Evolutionary conservation across 2,113 vertebrate species (phyloP).

Genomic region (Coreoperca whiteheadi): DNA sequence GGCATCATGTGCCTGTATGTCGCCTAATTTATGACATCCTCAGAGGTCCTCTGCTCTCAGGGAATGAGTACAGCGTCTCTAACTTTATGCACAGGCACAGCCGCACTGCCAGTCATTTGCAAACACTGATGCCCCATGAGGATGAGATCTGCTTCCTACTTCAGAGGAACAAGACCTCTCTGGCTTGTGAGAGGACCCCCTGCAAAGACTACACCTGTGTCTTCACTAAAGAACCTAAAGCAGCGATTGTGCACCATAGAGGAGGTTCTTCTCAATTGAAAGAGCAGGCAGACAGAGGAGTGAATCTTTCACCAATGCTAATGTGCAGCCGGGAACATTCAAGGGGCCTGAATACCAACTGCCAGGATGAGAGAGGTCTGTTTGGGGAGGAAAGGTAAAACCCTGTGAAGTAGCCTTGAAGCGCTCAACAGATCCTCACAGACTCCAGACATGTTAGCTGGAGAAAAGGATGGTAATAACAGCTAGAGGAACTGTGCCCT

Average conservation of each 20-base stretch:
- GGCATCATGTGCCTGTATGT: slow-evolving; percentile 64
- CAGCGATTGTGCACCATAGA: slow-evolving; percentile 45
- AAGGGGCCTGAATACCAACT: slow-evolving; percentile 66
- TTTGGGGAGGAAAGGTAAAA: slow-evolving; percentile 70
- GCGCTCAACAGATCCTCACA: slow-evolving; percentile 70
- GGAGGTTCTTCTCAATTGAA: slow-evolving; percentile 60
- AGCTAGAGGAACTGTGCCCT: slow-evolving; percentile 70
- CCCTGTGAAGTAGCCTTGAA: slow-evolving; percentile 68
- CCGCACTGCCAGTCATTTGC: slow-evolving; percentile 71
- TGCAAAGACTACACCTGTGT: slow-evolving; percentile 35
- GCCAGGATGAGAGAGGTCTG: slow-evolving; percentile 68
- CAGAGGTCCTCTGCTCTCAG: slow-evolving; percentile 55
- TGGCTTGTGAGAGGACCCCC: slow-evolving; percentile 44
- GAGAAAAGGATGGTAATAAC: slow-evolving; percentile 75
- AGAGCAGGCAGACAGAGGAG: slow-evolving; percentile 51
- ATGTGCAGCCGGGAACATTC: slow-evolving; percentile 71
- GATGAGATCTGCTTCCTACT: slow-evolving; percentile 53
- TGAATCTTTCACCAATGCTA: slow-evolving; percentile 69
- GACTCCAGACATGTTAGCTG: slow-evolving; percentile 65
- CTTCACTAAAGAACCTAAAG: slow-evolving; percentile 45
- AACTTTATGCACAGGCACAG: slow-evolving; percentile 63
- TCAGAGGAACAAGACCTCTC: slow-evolving; percentile 51
- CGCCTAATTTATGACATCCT: slow-evolving; percentile 79
- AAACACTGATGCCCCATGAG: slow-evolving; percentile 73
- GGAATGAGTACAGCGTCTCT: slow-evolving; percentile 47